Evolutionary conservation across 23 tunicate genomes (phyloP), one percentile per base, ranked within the genome.

Genomic region (Halocynthia aurantium): DNA sequence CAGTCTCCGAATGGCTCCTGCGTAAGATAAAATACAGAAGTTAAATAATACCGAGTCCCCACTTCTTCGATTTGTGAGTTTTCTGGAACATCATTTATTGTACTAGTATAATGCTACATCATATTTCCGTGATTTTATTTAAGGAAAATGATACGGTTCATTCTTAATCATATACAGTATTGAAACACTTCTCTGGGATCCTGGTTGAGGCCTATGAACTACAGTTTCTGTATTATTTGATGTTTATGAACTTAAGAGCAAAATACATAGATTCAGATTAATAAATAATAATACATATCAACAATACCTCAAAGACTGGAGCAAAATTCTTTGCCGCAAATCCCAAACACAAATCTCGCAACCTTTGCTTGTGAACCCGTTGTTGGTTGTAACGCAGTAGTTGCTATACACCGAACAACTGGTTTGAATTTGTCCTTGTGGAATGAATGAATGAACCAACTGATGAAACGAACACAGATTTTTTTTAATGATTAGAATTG

Each of bases 361-460:
- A 53, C 95, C 95, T 75, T 61, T 62, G 49, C 95, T 85, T 58
- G 50, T 60, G 54, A 88, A 88, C 7, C 95, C 95, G 55, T 88
- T 88, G 57, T 76, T 79, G 7, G 88, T 81, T 22, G 95, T 83
- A 22, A 83, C 53, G 57, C 81, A 78, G 15, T 40, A 70, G 55
- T 73, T 67, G n/a, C 82, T 84, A 11, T 53, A 69, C 6, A 88
- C 71, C 19, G 69, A 83, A 73, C 88, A 83, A 54, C 95, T 84
- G 57, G 88, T 88, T 61, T 83, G 88, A 13, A 88, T 88, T 75
- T 88, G 95, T 44, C 57, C 67, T 60, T 83, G 95, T 8, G 71
- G 67, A 17, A 84, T 77, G 75, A 83, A 88, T 7, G 81, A 51
- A 64, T 78, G 80, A 6, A 75, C 92, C 9, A 86, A 77, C 92